Conservation (phyloP, 2,888 invertebrate genomes). For the Diaprepes abbreviatus region DNA sequence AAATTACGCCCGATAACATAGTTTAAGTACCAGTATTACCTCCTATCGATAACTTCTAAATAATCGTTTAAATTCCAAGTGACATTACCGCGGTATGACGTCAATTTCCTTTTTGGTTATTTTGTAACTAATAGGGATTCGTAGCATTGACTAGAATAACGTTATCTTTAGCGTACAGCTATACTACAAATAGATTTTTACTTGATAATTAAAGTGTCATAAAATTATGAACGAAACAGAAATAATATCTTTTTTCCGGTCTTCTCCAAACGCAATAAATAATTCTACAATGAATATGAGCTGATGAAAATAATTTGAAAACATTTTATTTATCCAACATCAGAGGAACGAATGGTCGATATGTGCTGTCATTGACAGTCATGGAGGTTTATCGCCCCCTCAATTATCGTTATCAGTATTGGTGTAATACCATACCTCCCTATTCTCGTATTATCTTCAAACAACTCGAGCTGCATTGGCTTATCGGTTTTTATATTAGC, state of each 20-base stretch:
- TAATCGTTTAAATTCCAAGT: slow-evolving; percentile 32
- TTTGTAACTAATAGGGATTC: not conserved
- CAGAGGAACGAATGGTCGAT: too few species aligned
- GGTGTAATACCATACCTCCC: not conserved
- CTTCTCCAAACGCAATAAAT: too few species aligned
- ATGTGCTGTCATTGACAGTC: too few species aligned
- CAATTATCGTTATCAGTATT: not conserved
- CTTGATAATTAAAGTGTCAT: too few species aligned
- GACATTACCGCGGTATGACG: slow-evolving; percentile 27
- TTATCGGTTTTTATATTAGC: slow-evolving; percentile 23
- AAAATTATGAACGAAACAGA: too few species aligned
- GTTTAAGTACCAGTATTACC: slow-evolving; percentile 4
- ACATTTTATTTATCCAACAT: too few species aligned
- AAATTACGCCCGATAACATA: slow-evolving; percentile 11
- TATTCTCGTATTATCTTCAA: not conserved
- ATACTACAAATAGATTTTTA: too few species aligned
- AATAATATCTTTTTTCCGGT: too few species aligned
- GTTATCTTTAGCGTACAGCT: not conserved
- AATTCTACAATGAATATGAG: too few species aligned
- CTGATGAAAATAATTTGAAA: too few species aligned
- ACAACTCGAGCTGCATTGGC: slow-evolving; percentile 18
- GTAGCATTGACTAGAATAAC: not conserved
- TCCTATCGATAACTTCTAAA: slow-evolving; percentile 13
- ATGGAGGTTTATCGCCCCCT: too few species aligned
- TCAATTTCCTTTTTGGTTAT: slow-evolving; percentile 37